Evolutionary conservation across 2,888 invertebrate genomes (phyloP), one percentile per base, ranked within the genome.

Genomic region (Galeruca laticollis): DNA sequence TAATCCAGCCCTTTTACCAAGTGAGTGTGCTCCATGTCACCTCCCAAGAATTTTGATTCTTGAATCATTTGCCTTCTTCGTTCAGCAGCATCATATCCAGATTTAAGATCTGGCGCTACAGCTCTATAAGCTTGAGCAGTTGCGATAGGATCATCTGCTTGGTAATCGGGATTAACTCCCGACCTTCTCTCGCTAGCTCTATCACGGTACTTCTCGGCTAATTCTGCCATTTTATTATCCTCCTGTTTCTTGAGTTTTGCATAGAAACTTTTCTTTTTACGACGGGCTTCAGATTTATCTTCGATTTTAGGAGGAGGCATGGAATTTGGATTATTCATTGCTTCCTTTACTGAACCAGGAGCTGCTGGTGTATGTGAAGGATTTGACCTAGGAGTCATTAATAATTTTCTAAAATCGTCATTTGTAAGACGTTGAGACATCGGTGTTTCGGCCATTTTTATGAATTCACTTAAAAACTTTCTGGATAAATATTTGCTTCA

Each of bases 11-110:
- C 99, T 87, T 99, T 99, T 78, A 99, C 99, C 89, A 99, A 97
- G 87, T 99, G 99, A 83, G 99, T 99, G 81, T 99, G 99, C 82
- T 99, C 98, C 96, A 99, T 98, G 54, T 75, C 75, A 52, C 75
- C 99, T 84, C 99, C 99, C 88, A 99, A 95, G 87, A 97, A 99
- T 87, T 99, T 99, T 0, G 99, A 99, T 87, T 99, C 99, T 83
- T 94, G 94, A 83, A 99, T 99, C 88, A 98, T 92, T 82, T 98
- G 96, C 61, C 97, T 90, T 62, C 99, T 88, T 51, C 98, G 89
- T 86, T 99, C 98, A 6, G 98, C 98, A 0, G 97, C 97, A 87
- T 97, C 97, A 84, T 94, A 91, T 74, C 96, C 94, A 0, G 97
- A 96, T 83, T 98, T 97, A 13, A 96, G 86, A 87, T 98, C 98